A percentile compares a stretch with the other conserved stretches of the same genome.
These are phyloP conservation scores for Syngnathus scovelli DNA, from an alignment of 2,113 vertebrate species.

Conservation along the genomic window DNA sequence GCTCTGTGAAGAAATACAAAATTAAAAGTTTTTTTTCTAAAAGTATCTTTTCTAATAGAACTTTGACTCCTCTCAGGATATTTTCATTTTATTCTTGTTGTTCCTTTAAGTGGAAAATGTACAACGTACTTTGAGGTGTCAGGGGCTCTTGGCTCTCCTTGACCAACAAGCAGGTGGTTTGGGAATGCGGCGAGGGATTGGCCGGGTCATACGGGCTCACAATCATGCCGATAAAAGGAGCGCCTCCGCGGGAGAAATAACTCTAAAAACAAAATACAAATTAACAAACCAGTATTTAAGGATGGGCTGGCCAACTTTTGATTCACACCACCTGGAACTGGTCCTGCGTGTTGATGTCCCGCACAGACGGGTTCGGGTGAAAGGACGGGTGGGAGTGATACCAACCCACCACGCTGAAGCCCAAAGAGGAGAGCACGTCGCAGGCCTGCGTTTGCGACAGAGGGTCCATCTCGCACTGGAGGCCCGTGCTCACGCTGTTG, in stretches of 20 bases:
- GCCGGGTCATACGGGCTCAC: conserved; percentile 91
- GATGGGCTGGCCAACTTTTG: too few species aligned
- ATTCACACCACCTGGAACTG: conserved; percentile 85
- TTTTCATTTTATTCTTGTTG: background rate
- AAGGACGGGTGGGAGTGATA: conserved; percentile 97
- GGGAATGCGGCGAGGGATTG: conserved; percentile 87
- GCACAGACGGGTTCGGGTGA: conserved; percentile 88
- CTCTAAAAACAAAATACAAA: conserved; percentile 67
- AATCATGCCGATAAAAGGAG: conserved; percentile 97
- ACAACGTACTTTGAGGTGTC: conserved; percentile 79
- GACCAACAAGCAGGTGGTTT: conserved; percentile 90
- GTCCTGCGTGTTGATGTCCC: conserved; percentile 94
- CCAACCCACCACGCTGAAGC: conserved; percentile 88
- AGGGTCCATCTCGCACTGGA: conserved; percentile 98
- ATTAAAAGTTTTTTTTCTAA: background rate
- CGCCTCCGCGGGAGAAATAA: conserved; percentile 95
- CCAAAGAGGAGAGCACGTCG: conserved; percentile 79
- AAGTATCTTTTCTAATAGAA: too few species aligned
- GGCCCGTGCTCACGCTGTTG: conserved; percentile 90
- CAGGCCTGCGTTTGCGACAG: conserved; percentile 93
- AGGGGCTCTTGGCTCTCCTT: conserved; percentile 79
- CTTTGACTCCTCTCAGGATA: too few species aligned
- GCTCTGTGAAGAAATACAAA: conserved; percentile 64
- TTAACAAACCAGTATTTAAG: background rate
- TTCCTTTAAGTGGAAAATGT: background rate